Conservation (phyloP, 2,888 invertebrate genomes). For the Lasioglossum figueresi region DNA sequence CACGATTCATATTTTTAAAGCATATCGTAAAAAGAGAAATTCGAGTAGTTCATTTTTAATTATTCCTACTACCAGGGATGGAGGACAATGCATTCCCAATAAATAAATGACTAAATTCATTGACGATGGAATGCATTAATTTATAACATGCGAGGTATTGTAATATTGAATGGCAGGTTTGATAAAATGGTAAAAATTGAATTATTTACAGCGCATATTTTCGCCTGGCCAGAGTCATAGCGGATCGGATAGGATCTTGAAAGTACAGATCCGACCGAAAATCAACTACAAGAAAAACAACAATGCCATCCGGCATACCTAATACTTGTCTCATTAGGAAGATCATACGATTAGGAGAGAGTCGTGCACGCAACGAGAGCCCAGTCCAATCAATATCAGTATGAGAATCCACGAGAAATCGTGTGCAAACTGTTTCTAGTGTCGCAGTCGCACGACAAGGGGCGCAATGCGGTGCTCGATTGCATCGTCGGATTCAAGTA, state of each 20-base stretch:
- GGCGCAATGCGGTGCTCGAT: slow-evolving; percentile 69
- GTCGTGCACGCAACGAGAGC: slow-evolving; percentile 54
- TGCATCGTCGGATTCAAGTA: slow-evolving; percentile 72
- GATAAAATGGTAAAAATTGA: neutral
- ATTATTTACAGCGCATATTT: neutral
- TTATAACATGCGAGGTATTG: too few relatives aligned
- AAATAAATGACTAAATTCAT: too few relatives aligned
- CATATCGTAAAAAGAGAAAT: neutral
- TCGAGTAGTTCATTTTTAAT: too few relatives aligned
- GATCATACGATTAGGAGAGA: slow-evolving; percentile 51
- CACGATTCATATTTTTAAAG: neutral
- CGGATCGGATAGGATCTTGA: neutral
- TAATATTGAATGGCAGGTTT: too few relatives aligned
- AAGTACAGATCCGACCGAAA: neutral
- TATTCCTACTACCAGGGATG: too few relatives aligned
- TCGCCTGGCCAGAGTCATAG: neutral
- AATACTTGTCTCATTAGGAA: slow-evolving; percentile 46
- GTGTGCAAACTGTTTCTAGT: slow-evolving; percentile 68
- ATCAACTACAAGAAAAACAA: slow-evolving; percentile 1
- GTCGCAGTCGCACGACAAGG: slow-evolving; percentile 69
- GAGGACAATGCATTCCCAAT: too few relatives aligned
- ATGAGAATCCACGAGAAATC: slow-evolving; percentile 65
- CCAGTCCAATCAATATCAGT: slow-evolving; percentile 64
- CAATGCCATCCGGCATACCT: slow-evolving; percentile 10
- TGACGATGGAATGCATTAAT: too few relatives aligned